Base-by-base conservation (phyloP, 2,888 invertebrate genomes). In the Microctonus aethiopoides region DNA sequence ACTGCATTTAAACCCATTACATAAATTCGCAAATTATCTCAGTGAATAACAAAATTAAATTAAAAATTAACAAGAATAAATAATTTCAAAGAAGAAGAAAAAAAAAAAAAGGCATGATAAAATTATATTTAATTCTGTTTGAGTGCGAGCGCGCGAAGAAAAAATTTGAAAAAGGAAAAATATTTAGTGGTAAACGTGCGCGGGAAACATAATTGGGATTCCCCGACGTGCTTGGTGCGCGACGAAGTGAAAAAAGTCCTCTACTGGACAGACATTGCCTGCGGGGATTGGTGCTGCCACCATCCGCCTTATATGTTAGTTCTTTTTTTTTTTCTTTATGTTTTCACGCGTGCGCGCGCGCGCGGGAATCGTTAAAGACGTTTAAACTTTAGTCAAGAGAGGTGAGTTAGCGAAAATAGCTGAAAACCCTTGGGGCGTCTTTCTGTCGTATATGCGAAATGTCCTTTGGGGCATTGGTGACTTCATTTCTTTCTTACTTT, bases 321-420 rank as follows among this genome's bases (percentile, higher is more conserved):
- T 29, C 7, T 46, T 13, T 41, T 41, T 13, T 13, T 41, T 41
- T 46, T 46, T 46, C 1, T 16, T 46, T 46, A 6, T 46, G 0
- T 9, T 1, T 5, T 46, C n/a, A 2, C 16, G 9, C 20, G 1
- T 46, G 1, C n/a, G 20, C 6, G n/a, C 52, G 26, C 67, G 54
- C 69, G 52, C 46, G 74, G 63, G 66, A 70, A 70, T 70, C 68
- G 68, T 72, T 72, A 72, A 72, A 70, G 69, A 70, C 66, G 63
- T 74, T 72, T 72, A 64, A 74, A 74, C 67, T 74, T 74, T 69
- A 61, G 59, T 56, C 11, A 36, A 29, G 36, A 29, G 29, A 56
- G 57, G 56, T 62, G 60, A 41, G 22, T 62, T 54, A 52, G 54
- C 24, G 41, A 62, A 46, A 56, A 62, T 62, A 39, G 22, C 29